Evolutionary conservation across 2,888 invertebrate species (phyloP).

Genomic region (Lycocerus yunnanus): DNA sequence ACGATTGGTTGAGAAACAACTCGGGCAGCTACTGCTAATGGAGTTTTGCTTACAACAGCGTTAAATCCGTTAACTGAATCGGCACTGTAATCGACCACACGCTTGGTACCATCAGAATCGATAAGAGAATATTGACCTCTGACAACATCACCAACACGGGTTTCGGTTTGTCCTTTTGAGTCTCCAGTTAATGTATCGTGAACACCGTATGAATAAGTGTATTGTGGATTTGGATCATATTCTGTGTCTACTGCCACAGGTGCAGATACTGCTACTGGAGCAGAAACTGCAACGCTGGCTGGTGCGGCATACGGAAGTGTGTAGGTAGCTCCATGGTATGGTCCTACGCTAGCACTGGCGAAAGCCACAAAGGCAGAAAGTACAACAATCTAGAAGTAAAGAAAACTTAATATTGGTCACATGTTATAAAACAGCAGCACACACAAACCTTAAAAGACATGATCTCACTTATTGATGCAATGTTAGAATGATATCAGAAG

Average conservation of each 20-base stretch:
- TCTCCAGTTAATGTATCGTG: constrained; percentile 69
- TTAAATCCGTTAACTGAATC: constrained; percentile 61
- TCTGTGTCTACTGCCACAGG: constrained; percentile 56
- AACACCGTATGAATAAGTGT: constrained; percentile 70
- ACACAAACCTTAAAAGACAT: constrained; percentile 34
- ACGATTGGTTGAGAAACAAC: constrained; percentile 44
- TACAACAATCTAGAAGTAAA: constrained; percentile 40
- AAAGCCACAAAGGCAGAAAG: constrained; percentile 41
- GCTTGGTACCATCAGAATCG: constrained; percentile 66
- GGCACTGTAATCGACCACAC: constrained; percentile 66
- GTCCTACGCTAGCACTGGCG: constrained; percentile 35
- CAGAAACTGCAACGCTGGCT: constrained; percentile 15
- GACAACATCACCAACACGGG: constrained; percentile 66
- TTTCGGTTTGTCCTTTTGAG: constrained; percentile 62
- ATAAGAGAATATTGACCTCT: constrained; percentile 63
- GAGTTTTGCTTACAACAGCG: constrained; percentile 61
- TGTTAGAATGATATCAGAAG: constrained; percentile 27
- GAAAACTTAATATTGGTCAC: background rate
- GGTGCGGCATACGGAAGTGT: constrained; percentile 25
- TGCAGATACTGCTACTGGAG: constrained; percentile 22
- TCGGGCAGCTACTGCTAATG: constrained; percentile 45
- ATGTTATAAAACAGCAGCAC: background rate
- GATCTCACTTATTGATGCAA: constrained; percentile 22
- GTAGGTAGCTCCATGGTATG: constrained; percentile 30
- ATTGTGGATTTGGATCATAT: constrained; percentile 67